Evolutionary conservation across 2,888 invertebrate species (phyloP).

Genomic region (Mimumesa dahlbomi): DNA sequence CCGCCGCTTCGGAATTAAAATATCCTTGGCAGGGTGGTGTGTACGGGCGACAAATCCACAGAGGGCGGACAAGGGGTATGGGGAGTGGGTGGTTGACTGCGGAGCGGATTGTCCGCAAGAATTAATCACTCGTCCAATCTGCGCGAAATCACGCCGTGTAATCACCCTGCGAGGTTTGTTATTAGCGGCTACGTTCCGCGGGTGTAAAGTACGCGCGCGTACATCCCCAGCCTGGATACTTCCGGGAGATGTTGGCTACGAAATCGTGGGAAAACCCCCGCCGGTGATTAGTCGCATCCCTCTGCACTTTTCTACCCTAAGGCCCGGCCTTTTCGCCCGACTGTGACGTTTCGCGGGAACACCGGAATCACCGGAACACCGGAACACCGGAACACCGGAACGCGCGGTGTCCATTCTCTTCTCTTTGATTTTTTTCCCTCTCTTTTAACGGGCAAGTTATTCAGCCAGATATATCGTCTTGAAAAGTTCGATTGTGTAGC

Average conservation of each 20-base stretch:
- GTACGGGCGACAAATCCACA: slow-evolving; percentile 46
- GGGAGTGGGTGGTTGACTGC: slow-evolving; percentile 20
- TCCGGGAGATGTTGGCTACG: not conserved
- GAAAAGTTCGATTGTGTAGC: slow-evolving; percentile 30
- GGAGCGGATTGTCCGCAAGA: slow-evolving; percentile 63
- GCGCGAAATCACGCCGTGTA: slow-evolving; percentile 67
- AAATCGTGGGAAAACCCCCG: not conserved
- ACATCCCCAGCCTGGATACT: too few species aligned
- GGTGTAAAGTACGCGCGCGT: slow-evolving; percentile 29
- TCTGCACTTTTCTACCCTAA: not conserved
- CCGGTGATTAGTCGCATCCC: not conserved
- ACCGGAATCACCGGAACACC: too few species aligned
- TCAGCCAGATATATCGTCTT: slow-evolving; percentile 33
- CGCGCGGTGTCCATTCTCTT: too few species aligned
- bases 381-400: too few species aligned
- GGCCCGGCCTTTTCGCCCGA: too few species aligned
- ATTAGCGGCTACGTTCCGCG: slow-evolving; percentile 51
- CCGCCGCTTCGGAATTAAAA: slow-evolving; percentile 71
- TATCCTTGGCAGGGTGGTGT: slow-evolving; percentile 63
- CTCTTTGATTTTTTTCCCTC: too few species aligned
- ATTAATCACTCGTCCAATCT: slow-evolving; percentile 70
- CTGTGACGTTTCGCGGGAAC: too few species aligned
- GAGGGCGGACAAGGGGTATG: slow-evolving; percentile 23
- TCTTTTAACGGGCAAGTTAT: slow-evolving; percentile 9
- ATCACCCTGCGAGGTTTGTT: slow-evolving; percentile 62